These are phyloP conservation scores for Dastarcus helophoroides DNA, from an alignment of 2,888 invertebrate species.

Conservation along the genomic window DNA sequence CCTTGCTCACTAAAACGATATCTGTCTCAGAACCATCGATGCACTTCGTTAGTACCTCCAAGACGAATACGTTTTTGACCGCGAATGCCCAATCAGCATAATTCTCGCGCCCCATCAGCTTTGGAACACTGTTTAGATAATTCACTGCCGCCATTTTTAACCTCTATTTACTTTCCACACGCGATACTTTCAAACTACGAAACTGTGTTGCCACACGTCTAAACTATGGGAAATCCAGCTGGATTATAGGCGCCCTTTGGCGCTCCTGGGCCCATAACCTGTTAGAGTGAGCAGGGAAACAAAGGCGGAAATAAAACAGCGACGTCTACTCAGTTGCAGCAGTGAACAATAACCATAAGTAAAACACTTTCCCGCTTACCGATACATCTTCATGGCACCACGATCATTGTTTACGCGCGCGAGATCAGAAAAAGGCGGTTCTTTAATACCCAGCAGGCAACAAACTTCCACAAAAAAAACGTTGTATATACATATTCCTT, in stretches of 20 bases:
- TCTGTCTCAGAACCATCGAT: constrained; percentile 10
- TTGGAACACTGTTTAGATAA: constrained; percentile 8
- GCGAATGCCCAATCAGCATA: constrained; percentile 13
- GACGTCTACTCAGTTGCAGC: too few species aligned
- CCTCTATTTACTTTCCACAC: background rate
- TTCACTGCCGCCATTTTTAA: constrained; percentile 5
- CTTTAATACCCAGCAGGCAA: too few species aligned
- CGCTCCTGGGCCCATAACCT: constrained; percentile 20
- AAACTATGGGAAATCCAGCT: constrained; percentile 9
- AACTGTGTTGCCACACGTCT: constrained; percentile 13
- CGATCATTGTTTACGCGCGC: too few species aligned
- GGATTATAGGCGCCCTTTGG: constrained; percentile 8
- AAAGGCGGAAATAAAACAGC: too few species aligned
- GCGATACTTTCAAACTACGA: background rate
- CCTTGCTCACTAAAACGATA: constrained; percentile 14
- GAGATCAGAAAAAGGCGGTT: too few species aligned
- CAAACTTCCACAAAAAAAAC: too few species aligned
- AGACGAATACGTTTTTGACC: constrained; percentile 11
- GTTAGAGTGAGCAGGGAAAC: too few species aligned
- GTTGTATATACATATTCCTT: too few species aligned
- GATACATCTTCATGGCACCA: too few species aligned
- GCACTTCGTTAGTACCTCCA: constrained; percentile 10
- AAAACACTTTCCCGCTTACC: too few species aligned
- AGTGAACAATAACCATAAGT: too few species aligned
- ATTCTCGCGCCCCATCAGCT: constrained; percentile 13